Conservation (phyloP, 2,888 invertebrate species). For the Aleiodes testaceus region DNA sequence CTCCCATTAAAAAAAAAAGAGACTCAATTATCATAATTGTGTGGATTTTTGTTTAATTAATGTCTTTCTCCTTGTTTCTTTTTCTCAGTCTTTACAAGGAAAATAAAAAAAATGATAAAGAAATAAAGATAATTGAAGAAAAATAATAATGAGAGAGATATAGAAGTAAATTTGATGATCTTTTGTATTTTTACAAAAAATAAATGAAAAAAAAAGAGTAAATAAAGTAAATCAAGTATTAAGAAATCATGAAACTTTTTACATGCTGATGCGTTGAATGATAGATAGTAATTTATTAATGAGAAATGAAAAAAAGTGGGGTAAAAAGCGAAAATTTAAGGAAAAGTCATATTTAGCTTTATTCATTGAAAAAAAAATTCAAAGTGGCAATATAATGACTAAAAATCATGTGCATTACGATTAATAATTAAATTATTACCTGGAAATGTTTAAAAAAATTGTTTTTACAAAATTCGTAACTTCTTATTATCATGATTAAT, state of each 20-base stretch:
- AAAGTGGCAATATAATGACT: conserved; percentile 19
- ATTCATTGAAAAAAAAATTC: conserved; percentile 19
- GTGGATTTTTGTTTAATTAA: conserved; percentile 2
- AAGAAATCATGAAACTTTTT: conserved; percentile 29
- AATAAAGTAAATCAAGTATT: conserved; percentile 21
- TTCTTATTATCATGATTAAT: too few species aligned
- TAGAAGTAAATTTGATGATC: conserved; percentile 33
- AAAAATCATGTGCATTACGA: conserved; percentile 20
- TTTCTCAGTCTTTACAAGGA: conserved; percentile 17
- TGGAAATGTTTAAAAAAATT: background rate
- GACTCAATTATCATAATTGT: conserved; percentile 14
- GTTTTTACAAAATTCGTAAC: background rate
- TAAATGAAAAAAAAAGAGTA: background rate
- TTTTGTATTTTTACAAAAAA: conserved; percentile 47
- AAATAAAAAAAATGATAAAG: too few species aligned
- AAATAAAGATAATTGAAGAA: too few species aligned
- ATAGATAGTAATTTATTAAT: conserved; percentile 36
- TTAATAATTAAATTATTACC: conserved; percentile 22
- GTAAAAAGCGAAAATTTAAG: background rate
- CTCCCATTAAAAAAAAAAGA: background rate
- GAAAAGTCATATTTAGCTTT: conserved; percentile 7
- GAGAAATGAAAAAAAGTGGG: conserved; percentile 20
- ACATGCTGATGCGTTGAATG: conserved; percentile 35
- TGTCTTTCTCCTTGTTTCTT: background rate
- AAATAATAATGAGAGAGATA: conserved; percentile 19